Base-by-base conservation (phyloP, 2,113 vertebrate genomes). In the Drymodes brunneopygia region DNA sequence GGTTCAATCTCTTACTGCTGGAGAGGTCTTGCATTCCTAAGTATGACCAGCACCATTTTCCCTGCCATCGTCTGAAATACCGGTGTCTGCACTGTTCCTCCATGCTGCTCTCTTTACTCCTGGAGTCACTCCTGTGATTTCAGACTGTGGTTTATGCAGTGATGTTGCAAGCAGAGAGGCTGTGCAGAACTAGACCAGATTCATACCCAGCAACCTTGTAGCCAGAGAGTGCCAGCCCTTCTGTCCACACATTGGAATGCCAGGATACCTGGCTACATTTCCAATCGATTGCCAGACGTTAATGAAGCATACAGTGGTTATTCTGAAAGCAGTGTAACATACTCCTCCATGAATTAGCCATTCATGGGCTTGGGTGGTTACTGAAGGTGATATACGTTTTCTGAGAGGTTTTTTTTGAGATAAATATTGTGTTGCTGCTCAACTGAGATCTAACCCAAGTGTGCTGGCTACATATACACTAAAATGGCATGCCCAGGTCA, bases 301-400 rank as follows among this genome's bases (percentile, higher is more conserved):
- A 94, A 70, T 54, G 36, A 36, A 81, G 53, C 29, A 35, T 64
- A 51, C 27, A 81, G 50, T 75, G 78, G 38, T 90, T 93, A 79
- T 95, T 92, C 95, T 86, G 77, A 93, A 95, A 96, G 53, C 25
- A 92, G 24, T 28, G 17, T 78, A 60, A 69, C 40, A 21, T 31
- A 19, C 12, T 91, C 35, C 74, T 89, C 80, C 9, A 36, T 80
- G 45, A 80, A 74, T 77, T 24, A 65, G 51, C 29, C 27, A 38
- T 66, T 86, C 29, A 54, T 58, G 60, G 90, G 60, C 85, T 79
- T 86, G 71, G 50, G 6, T 82, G 90, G 62, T 72, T 74, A 66
- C 62, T 84, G 75, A 94, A 90, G 67, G 33, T 69, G 27, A 33
- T 50, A 15, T 0, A 35, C 22, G 51, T 79, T 64, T 72, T 53